Percentiles rank a stretch among this genome's conserved stretches.
phyloP scores from a whole-genome alignment of 2,797 vertebrate genomes.

The Darevskia mixta region DNA sequence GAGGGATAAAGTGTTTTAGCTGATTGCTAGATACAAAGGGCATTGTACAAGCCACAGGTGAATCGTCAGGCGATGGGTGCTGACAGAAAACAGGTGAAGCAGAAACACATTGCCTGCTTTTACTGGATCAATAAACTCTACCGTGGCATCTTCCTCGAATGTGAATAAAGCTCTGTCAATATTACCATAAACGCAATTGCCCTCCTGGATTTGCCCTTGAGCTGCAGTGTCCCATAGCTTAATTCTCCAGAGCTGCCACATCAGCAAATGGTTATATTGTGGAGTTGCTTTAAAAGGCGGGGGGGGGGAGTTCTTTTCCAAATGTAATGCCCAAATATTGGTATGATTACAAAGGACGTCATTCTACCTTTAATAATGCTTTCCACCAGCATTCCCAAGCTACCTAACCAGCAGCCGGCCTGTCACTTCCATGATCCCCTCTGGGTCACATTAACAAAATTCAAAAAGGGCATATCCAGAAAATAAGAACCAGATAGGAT shows the following conservation, averaged over 20 bases:
- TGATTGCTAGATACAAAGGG: slow-evolving; percentile 57
- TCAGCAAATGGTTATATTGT: background rate
- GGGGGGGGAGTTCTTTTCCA: background rate
- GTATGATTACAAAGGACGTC: background rate
- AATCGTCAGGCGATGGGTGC: background rate
- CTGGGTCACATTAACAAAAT: too few species aligned
- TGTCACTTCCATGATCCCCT: too few species aligned
- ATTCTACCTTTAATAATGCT: too few species aligned
- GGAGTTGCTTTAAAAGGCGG: background rate
- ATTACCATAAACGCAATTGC: background rate
- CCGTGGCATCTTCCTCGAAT: background rate
- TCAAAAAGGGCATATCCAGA: too few species aligned
- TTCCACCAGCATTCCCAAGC: too few species aligned
- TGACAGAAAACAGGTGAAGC: slow-evolving; percentile 2
- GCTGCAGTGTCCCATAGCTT: background rate
- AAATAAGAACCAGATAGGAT: too few species aligned
- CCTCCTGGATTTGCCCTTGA: background rate
- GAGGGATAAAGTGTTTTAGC: slow-evolving; percentile 72
- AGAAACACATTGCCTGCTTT: background rate
- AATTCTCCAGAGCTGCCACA: background rate
- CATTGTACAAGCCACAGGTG: fast-evolving
- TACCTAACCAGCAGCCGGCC: too few species aligned
- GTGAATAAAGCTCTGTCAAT: background rate
- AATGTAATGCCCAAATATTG: background rate
- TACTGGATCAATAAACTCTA: background rate